Evolutionary conservation across 2,113 vertebrate genomes (phyloP).

Genomic region (Galemys pyrenaicus): DNA sequence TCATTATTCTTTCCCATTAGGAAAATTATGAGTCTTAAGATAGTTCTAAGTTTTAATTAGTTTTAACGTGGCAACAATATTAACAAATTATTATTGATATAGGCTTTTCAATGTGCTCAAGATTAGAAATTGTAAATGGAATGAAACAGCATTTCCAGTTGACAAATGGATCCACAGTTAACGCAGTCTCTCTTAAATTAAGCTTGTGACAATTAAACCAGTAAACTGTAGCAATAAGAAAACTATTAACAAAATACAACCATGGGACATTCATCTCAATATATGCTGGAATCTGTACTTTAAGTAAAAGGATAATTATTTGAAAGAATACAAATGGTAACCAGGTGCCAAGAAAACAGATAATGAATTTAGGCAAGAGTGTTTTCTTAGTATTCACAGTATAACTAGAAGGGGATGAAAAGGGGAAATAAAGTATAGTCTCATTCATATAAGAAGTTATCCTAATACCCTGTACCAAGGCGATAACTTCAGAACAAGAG

Average conservation of each 20-base stretch:
- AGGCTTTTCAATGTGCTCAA: slow-evolving; percentile 74
- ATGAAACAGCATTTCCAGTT: slow-evolving; percentile 90
- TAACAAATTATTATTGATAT: slow-evolving; percentile 78
- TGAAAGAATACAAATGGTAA: slow-evolving; percentile 86
- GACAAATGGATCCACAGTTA: slow-evolving; percentile 88
- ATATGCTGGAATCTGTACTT: slow-evolving; percentile 86
- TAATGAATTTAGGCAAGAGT: slow-evolving; percentile 81
- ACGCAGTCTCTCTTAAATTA: slow-evolving; percentile 71
- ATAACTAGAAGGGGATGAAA: background rate
- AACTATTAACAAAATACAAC: slow-evolving; percentile 92
- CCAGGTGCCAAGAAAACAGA: slow-evolving; percentile 90
- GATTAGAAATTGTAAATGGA: slow-evolving; percentile 75
- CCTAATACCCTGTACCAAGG: slow-evolving; percentile 79
- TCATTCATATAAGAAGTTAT: slow-evolving; percentile 76
- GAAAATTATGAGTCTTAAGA: background rate
- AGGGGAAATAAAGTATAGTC: slow-evolving; percentile 79
- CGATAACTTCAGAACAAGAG: slow-evolving; percentile 75
- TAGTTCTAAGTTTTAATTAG: background rate
- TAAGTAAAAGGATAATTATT: slow-evolving; percentile 76
- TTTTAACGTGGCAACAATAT: slow-evolving; percentile 26
- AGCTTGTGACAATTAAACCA: slow-evolving; percentile 82
- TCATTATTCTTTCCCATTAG: background rate
- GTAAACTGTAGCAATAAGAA: slow-evolving; percentile 85
- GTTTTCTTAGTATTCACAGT: slow-evolving; percentile 54
- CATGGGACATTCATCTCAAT: slow-evolving; percentile 91